Evolutionary conservation across 2,113 vertebrate genomes (phyloP), one percentile per base, ranked within the genome.

Genomic region (Fregata magnificens): DNA sequence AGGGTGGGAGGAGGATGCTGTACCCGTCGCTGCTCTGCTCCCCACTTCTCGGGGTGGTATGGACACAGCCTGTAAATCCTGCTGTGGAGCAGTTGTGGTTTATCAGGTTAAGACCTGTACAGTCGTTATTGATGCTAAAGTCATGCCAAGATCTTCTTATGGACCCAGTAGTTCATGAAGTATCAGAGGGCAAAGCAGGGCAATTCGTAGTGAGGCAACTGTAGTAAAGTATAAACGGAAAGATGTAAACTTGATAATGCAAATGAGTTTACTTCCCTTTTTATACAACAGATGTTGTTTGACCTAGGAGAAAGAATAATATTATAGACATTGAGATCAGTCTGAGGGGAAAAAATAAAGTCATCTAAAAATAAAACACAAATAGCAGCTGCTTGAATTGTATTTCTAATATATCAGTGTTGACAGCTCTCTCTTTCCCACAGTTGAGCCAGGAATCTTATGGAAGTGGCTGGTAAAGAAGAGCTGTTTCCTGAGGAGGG

Each of bases 381-480:
- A 96, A 97, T 95, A 98, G 79, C 97, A 98, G 95, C 96, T 98
- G 95, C 67, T 96, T 95, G 92, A 96, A 96, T 97, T 97, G 85
- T 97, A 69, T 97, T 97, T 89, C 76, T 94, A 96, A 95, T 97
- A 62, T 83, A 96, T 97, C 93, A 93, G 61, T 25, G 72, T 72
- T 98, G 96, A 97, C 84, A 98, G 84, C 45, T 88, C 91, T 93
- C 91, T 69, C 52, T 81, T 96, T 91, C 52, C 73, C 76, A 26
- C 12, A 71, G 17, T 67, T 96, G 89, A 94, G 38, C 50, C 95
- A 65, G 47, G 67, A 95, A 95, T 97, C 90, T 55, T 86, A 66
- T 59, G 80, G 77, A 97, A 81, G 61, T 20, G 44, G 59, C 96
- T 94, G 73, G 61, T 93, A 82, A 77, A 72, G 90, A 93, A 78